Percentiles rank a stretch among this genome's conserved stretches.
These are phyloP conservation scores for Cebidichthys violaceus DNA, from an alignment of 2,113 vertebrate genomes.

Conservation along the genomic window DNA sequence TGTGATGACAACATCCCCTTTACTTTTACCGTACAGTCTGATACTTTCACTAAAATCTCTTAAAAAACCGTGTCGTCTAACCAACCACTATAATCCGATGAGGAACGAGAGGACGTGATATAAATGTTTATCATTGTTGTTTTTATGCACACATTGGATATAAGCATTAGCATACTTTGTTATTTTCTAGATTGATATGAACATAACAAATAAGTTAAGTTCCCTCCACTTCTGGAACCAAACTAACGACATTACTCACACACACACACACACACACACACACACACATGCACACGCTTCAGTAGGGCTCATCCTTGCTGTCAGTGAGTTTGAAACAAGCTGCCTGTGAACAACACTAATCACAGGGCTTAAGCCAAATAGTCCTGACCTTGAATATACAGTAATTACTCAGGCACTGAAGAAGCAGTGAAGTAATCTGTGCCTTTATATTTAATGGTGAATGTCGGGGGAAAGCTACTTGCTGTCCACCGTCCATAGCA, in stretches of 20 bases:
- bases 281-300: not conserved
- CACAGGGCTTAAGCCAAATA: constrained; percentile 54
- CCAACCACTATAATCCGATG: not conserved
- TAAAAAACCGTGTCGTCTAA: not conserved
- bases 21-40: not conserved
- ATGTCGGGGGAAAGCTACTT: constrained; percentile 50
- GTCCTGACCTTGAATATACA: constrained; percentile 43
- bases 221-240: not conserved
- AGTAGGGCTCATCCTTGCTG: not conserved
- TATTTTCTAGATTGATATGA: not conserved
- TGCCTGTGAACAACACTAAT: constrained; percentile 55
- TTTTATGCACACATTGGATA: not conserved
- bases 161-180: not conserved
- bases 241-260: not conserved
- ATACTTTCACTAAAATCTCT: not conserved
- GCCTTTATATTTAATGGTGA: constrained; percentile 61
- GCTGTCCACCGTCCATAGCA: constrained; percentile 52
- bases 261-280: not conserved
- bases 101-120: not conserved
- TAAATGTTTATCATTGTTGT: not conserved
- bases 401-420: constrained; percentile 54
- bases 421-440: constrained; percentile 47
- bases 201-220: not conserved
- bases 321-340: constrained; percentile 11
- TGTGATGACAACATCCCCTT: not conserved